Evolutionary conservation across 2,797 vertebrate species (phyloP), one percentile per base, ranked within the genome.

Genomic region (Odontamblyopus rebecca): DNA sequence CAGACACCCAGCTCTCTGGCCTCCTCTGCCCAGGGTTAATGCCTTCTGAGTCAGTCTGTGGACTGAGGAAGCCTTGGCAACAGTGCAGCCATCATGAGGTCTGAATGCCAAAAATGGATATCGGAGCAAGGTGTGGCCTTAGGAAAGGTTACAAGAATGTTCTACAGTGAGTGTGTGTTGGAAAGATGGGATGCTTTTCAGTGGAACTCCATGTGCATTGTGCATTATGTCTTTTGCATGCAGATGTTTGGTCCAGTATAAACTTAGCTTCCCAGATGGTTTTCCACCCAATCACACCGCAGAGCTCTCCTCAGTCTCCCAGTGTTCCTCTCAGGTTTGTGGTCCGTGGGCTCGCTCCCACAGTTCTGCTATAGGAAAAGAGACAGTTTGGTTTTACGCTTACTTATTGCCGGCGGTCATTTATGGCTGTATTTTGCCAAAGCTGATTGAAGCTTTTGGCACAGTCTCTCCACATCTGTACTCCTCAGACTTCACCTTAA

Each of bases 351-450:
- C 76, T 82, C 80, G 72, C 84, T 86, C 81, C 84, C 72, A 90
- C 82, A 83, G 82, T 79, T 83, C 79, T 77, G 78, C 80, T 81
- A 78, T 80, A 88, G 85, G 82, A 87, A 92, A 86, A 82, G 77
- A 89, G 79, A 82, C 76, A 79, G 87, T 89, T 85, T 81, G 89
- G 88, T 91, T 92, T 89, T 84, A 90, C 80, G 87, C 80, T 89
- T 90, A 91, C 87, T 92, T 89, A 86, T 86, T 82, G 80, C 82
- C 82, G 76, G 84, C 79, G 67, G 73, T 81, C 72, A 89, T 90
- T 86, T 85, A 88, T 78, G 85, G 83, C 85, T 85, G 69, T 67
- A 74, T 90, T 91, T 85, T 92, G 86, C 85, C 84, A 81, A 76
- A 68, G 72, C 68, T 70, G 73, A 48, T 73, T 75, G 81, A 77